Evolutionary conservation across 2,888 invertebrate genomes (phyloP), one percentile per base, ranked within the genome.

Genomic region (Tholera decimalis): DNA sequence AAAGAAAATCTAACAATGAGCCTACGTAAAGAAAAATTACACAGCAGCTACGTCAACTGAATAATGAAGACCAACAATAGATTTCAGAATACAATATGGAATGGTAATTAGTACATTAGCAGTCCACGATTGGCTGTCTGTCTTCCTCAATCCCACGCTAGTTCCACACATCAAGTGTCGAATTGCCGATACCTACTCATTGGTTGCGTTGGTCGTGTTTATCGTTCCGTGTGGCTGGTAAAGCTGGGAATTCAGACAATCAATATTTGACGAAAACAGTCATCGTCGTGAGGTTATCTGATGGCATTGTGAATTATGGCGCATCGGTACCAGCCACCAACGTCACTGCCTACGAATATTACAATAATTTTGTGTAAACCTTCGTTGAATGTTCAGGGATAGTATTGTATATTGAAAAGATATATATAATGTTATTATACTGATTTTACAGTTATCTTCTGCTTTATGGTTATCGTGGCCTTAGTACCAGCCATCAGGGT

Each of bases 241-340:
- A 47, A 70, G 50, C 66, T 73, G 68, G 62, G 73, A 75, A 70
- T 83, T 77, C 82, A 82, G 80, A 85, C 82, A 88, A 90, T 90
- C 91, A 84, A 91, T 91, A 89, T 85, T 84, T 81, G 85, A 87
- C 83, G 85, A 88, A 89, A 89, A 83, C 83, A 84, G 85, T 88
- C 86, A 82, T 82, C 85, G 83, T 68, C 77, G 80, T 80, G 76
- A 82, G 73, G 83, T 89, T 90, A 91, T 91, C 90, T 83, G 91
- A 91, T 91, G 90, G 88, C 86, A 89, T 88, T 88, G 88, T 89
- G 84, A 90, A 87, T 88, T 87, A 88, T 87, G 85, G 85, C 85
- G 84, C 83, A 84, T 84, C 84, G 89, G 93, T 93, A 81, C 91
- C 92, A 90, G 89, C 82, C 90, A 79, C 88, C 88, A 91, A 83